Evolutionary conservation across 2,888 invertebrate genomes (phyloP), one percentile per base, ranked within the genome.

Genomic region (Proisotoma minuta): DNA sequence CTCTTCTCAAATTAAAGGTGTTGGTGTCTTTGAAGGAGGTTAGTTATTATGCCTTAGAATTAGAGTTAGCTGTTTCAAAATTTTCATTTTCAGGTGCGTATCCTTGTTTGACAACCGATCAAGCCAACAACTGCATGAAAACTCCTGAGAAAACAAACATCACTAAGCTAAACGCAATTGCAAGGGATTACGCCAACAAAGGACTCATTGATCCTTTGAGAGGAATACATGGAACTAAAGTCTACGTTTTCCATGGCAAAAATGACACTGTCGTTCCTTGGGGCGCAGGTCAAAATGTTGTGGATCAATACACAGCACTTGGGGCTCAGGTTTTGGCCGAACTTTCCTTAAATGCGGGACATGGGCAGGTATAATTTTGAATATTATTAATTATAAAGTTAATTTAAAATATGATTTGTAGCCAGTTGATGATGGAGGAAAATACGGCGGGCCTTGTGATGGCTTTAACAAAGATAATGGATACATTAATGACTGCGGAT

Each of bases 401-500:
- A 12, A 48, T 18, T 18, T 48, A n/a, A n/a, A n/a, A n/a, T n/a
- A n/a, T n/a, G n/a, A 18, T 48, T 18, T 48, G 10, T 20, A 54
- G 54, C 54, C 54, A 1, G 54, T 54, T 34, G 54, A 54, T 22
- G n/a, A n/a, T n/a, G 54, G 54, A 2, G 34, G 34, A 34, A 39
- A 39, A 2, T 54, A 22, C 39, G 54, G 54, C 8, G 54, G 54
- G n/a, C 34, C 39, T 2, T 54, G 54, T 54, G 39, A 22, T 3
- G 8, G n/a, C 4, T 39, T 34, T 2, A 54, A 54, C 34, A 10
- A 15, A 20, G 18, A 34, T 1, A 24, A 54, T 12, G 20, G 20
- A 12, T 54, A 34, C 22, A 39, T 54, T 18, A 54, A 54, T 34
- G 54, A 54, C 20, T 54, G 54, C 22, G 54, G 54, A 4, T 54